phyloP scores from a whole-genome alignment of 2,797 vertebrate species.

The Babyrousa celebensis region DNA sequence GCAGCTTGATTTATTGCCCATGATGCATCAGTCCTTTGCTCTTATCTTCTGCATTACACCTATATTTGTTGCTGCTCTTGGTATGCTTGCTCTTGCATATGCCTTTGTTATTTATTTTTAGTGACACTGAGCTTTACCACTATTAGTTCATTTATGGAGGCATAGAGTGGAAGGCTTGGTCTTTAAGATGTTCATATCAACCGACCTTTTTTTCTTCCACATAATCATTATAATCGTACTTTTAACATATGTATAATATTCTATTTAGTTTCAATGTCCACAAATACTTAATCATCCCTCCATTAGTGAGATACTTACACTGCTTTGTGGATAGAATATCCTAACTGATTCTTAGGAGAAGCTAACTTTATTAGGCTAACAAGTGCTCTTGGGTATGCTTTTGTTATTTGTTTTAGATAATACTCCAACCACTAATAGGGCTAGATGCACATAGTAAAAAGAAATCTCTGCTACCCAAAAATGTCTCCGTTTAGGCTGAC shows the following conservation, averaged over 20 bases:
- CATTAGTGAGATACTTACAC: not conserved
- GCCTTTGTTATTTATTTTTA: not conserved
- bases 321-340: not conserved
- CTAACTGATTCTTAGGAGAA: not conserved
- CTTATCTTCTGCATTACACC: rapidly evolving
- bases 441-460: not conserved
- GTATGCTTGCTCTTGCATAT: not conserved
- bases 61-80: not conserved
- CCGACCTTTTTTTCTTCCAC: not conserved
- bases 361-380: not conserved
- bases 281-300: not conserved
- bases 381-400: not conserved
- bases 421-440: not conserved
- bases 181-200: not conserved
- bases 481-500: not conserved
- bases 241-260: not conserved
- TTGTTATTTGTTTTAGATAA: not conserved
- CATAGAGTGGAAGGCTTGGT: not conserved
- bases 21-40: not conserved
- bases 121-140: not conserved
- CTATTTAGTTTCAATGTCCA: not conserved
- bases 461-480: no score
- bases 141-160: not conserved
- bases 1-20: not conserved
- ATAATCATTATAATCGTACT: not conserved